phyloP scores from a whole-genome alignment of 2,113 vertebrate genomes.

The Catagonus wagneri region DNA sequence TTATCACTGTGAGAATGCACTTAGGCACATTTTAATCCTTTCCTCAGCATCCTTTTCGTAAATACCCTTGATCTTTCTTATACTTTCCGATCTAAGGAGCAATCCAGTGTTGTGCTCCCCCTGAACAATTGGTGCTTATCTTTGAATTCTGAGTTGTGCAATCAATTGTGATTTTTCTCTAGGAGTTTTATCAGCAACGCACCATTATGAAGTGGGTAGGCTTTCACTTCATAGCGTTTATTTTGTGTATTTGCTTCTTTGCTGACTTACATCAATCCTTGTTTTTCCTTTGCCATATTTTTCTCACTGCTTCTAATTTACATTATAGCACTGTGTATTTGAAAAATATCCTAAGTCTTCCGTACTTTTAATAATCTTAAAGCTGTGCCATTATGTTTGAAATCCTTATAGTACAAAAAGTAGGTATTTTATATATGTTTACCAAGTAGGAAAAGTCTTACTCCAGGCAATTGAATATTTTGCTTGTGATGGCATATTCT shows the following conservation, averaged over 20 bases:
- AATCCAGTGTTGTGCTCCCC: background rate
- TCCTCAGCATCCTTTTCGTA: background rate
- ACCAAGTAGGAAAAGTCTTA: background rate
- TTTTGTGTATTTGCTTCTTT: background rate
- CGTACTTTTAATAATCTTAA: no score
- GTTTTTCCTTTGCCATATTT: background rate
- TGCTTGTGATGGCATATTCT: background rate
- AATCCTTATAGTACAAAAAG: background rate
- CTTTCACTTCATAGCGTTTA: background rate
- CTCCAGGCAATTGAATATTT: background rate
- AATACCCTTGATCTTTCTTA: background rate
- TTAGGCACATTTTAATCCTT: background rate
- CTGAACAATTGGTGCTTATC: background rate
- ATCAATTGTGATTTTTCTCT: background rate
- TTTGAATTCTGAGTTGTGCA: background rate
- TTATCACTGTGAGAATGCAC: background rate
- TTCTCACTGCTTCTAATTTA: background rate
- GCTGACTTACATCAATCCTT: background rate
- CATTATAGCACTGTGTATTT: background rate
- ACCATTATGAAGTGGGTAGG: background rate
- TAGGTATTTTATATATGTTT: conserved; percentile 11
- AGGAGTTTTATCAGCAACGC: background rate
- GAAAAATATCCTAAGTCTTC: background rate
- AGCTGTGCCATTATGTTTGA: background rate
- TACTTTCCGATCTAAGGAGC: background rate